phyloP scores from a whole-genome alignment of 2,888 invertebrate genomes.

The Amphipoea lucens region DNA sequence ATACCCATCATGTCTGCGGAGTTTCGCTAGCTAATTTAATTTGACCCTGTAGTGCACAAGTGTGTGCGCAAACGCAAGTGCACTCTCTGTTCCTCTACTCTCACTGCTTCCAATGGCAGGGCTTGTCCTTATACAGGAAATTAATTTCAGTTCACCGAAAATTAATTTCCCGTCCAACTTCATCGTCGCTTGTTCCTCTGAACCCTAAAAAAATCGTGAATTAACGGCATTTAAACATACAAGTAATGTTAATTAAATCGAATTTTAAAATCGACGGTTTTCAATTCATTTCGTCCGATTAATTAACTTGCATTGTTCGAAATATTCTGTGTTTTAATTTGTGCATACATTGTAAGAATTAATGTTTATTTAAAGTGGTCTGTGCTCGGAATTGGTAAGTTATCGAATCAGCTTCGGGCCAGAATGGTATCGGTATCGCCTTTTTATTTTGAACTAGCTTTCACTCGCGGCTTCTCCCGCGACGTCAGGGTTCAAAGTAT shows the following conservation, averaged over 20 bases:
- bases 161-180: neutral
- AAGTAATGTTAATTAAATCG: conserved; percentile 31
- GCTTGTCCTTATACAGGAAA: no score
- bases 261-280: conserved; percentile 18
- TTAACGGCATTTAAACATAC: conserved; percentile 11
- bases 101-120: neutral
- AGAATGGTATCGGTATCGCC: no score
- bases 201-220: neutral
- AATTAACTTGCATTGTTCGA: conserved; percentile 41
- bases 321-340: conserved; percentile 42
- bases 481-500: no score
- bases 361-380: conserved; percentile 35
- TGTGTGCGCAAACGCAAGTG: no score
- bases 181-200: neutral
- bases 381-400: conserved; percentile 20
- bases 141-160: neutral
- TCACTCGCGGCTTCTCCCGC: no score
- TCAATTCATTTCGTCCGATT: conserved; percentile 31
- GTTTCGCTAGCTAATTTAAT: no score
- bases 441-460: no score
- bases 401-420: conserved; percentile 22
- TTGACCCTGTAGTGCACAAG: no score
- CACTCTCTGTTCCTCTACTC: neutral
- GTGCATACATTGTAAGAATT: conserved; percentile 35
- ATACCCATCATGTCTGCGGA: no score